Evolutionary conservation across 2,888 invertebrate genomes (phyloP).

Genomic region (Gasteruption jaculator): DNA sequence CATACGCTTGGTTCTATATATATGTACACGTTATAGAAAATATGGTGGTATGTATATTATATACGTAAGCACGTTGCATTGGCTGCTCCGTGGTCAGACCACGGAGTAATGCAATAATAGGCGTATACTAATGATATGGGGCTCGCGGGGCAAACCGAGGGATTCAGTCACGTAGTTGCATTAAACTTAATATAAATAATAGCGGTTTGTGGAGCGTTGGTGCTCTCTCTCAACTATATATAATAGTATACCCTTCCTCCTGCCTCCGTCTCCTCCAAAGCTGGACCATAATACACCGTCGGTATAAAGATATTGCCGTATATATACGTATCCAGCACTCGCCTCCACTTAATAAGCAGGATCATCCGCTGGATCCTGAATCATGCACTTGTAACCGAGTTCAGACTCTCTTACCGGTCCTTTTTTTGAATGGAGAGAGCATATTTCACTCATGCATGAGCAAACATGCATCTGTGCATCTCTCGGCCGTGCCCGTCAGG

Average conservation of each 20-base stretch:
- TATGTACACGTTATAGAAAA: no score
- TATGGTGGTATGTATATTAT: no score
- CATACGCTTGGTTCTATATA: no score
- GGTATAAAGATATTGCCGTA: no score
- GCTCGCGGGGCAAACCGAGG: conserved; percentile 26
- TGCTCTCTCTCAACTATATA: no score
- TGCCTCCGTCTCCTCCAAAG: conserved; percentile 46
- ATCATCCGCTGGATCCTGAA: no score
- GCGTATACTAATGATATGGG: conserved; percentile 52
- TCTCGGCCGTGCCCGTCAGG: no score
- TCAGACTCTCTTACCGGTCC: no score
- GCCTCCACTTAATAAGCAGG: conserved; percentile 51
- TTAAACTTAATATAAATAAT: conserved; percentile 54
- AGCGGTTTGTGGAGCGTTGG: conserved; percentile 48
- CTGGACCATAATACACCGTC: conserved; percentile 44
- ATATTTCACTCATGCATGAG: no score
- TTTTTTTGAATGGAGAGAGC: no score
- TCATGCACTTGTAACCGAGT: no score
- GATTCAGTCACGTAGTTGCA: conserved; percentile 53
- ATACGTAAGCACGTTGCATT: conserved; percentile 16
- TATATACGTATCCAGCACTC: conserved; percentile 36
- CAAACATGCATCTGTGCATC: no score
- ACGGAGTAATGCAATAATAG: conserved; percentile 50
- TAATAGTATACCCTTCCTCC: conserved; percentile 45
- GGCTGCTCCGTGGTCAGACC: conserved; percentile 20